These are phyloP conservation scores for Takifugu bimaculatus DNA, from an alignment of 2,113 vertebrate genomes.

Conservation along the genomic window DNA sequence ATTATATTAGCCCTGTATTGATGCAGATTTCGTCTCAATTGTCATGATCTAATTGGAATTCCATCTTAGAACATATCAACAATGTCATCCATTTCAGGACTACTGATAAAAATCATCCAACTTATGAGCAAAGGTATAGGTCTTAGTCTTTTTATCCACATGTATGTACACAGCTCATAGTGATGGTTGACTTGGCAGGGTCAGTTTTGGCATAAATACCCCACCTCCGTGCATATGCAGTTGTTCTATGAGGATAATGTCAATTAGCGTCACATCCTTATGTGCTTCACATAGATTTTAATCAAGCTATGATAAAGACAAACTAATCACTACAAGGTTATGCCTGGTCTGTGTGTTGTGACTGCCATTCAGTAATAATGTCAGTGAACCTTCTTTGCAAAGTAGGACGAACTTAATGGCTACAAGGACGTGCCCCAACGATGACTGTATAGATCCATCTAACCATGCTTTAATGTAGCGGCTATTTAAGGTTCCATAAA, in stretches of 20 bases:
- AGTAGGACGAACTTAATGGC: slow-evolving; percentile 50
- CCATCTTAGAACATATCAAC: too few species aligned
- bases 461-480: slow-evolving; percentile 24
- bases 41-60: too few species aligned
- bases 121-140: slow-evolving; percentile 24
- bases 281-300: too few species aligned
- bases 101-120: slow-evolving; percentile 23
- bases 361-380: slow-evolving; percentile 18
- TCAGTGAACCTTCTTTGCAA: slow-evolving; percentile 11
- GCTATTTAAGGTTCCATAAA: slow-evolving; percentile 29
- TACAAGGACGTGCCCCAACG: slow-evolving; percentile 41
- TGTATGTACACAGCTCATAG: slow-evolving; percentile 54
- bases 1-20: too few species aligned
- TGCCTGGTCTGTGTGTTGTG: slow-evolving; percentile 2
- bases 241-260: slow-evolving; percentile 37
- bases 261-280: slow-evolving; percentile 22
- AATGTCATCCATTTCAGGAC: neutral
- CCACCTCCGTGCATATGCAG: slow-evolving; percentile 42
- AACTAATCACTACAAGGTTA: slow-evolving; percentile 8
- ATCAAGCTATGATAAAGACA: slow-evolving; percentile 12
- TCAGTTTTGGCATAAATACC: slow-evolving; percentile 30
- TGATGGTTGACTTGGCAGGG: slow-evolving; percentile 52
- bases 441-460: slow-evolving; percentile 41
- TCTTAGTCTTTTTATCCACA: slow-evolving; percentile 50
- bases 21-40: too few species aligned